Evolutionary conservation across 2,797 vertebrate species (phyloP), one percentile per base, ranked within the genome.

Genomic region (Sebastes aleutianus): DNA sequence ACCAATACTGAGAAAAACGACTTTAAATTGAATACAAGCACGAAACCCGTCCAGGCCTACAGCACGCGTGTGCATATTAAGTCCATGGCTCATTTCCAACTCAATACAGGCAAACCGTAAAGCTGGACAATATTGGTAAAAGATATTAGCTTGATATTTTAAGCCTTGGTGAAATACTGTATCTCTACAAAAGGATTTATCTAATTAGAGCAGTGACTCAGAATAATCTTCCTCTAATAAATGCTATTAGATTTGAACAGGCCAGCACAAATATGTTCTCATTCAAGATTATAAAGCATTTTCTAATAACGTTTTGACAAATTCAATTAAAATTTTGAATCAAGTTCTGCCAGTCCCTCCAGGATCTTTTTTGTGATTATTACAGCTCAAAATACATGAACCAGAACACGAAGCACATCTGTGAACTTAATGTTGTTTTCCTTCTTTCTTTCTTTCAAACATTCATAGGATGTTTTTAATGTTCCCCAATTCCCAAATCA

Each of bases 1-100:
- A 89, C 79, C 74, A 85, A 70, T 76, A 63, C 70, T 64, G 66
- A 84, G 68, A 67, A 79, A 79, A 72, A 39, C 0, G 1, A 84
- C 57, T 77, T 62, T 76, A 50, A 86, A 76, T 84, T 84, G 70
- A 87, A 87, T 87, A 80, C 73, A 79, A 84, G 76, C 80, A 71
- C 7, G 1, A 8, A 85, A 89, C 73, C 36, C 34, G 2, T 78
- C 86, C 76, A 82, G 76, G 75, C 78, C 67, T 66, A 16, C 70
- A 83, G 76, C 26, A 20, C 5, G 56, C 65, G 71, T 74, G 70
- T 85, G 70, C 79, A 87, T 83, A 89, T 85, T 74, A 85, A 84
- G 74, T 82, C 70, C 50, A 59, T 88, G 86, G 71, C 81, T 88
- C 72, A 82, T 87, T 88, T 87, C 75, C 80, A 87, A 62, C 62